These are phyloP conservation scores for Drosophila erecta DNA, from an alignment of 1,140 invertebrate species.

Conservation along the genomic window DNA sequence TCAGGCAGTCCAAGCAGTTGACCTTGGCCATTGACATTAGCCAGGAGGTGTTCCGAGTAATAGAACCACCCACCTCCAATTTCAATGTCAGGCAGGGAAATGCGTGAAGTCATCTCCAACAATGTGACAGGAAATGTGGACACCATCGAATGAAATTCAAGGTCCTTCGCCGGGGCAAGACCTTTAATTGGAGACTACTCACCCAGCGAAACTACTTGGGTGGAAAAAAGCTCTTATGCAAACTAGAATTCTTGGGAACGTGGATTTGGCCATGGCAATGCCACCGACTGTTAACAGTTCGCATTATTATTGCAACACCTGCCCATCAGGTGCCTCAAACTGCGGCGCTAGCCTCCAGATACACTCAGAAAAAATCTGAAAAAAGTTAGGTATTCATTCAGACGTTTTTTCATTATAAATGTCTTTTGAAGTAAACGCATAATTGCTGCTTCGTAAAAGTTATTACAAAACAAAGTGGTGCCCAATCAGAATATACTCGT, in stretches of 20 bases:
- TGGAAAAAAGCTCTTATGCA: slow-evolving; percentile 37
- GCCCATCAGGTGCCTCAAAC: slow-evolving; percentile 10
- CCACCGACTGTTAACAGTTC: slow-evolving; percentile 41
- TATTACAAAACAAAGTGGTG: not conserved
- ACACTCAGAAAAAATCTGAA: slow-evolving; percentile 3
- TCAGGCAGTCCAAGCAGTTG: slow-evolving; percentile 49
- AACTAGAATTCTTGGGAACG: slow-evolving; percentile 42
- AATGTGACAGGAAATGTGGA: slow-evolving; percentile 37
- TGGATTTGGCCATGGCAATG: slow-evolving; percentile 23
- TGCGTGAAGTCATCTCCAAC: slow-evolving; percentile 71
- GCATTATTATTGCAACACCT: slow-evolving; percentile 55
- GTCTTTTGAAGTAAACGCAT: not conserved
- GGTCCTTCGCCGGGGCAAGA: slow-evolving; percentile 7
- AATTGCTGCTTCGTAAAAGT: not conserved
- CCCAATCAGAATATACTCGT: too few relatives aligned
- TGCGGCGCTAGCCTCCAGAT: not conserved
- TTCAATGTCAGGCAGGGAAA: slow-evolving; percentile 66
- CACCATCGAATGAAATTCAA: slow-evolving; percentile 37
- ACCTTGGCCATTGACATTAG: slow-evolving; percentile 78
- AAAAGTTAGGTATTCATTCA: too few relatives aligned
- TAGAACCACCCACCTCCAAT: slow-evolving; percentile 26
- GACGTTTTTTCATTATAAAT: too few relatives aligned
- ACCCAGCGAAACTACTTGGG: not conserved
- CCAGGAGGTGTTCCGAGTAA: slow-evolving; percentile 39
- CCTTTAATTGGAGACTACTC: slow-evolving; percentile 37